phyloP scores from a whole-genome alignment of 2,797 vertebrate genomes.

The Coranthus polyacanthus region DNA sequence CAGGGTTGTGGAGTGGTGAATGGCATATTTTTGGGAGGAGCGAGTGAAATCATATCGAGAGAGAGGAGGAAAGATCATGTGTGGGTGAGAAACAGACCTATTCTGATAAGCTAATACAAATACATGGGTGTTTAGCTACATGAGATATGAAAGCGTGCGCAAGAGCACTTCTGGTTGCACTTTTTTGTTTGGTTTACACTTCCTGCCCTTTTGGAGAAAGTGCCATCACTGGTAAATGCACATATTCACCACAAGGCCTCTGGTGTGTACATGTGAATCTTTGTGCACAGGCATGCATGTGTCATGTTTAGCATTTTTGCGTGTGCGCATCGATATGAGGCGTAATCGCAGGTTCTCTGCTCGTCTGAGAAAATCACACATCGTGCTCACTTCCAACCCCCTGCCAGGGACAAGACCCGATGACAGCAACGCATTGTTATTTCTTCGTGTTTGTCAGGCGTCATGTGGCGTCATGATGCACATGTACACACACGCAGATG shows the following conservation, averaged over 20 bases:
- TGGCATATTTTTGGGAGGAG: background rate
- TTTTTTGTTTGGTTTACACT: constrained; percentile 32
- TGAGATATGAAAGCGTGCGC: background rate
- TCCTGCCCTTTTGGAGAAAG: constrained; percentile 7
- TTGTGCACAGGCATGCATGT: constrained; percentile 37
- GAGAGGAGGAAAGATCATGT: constrained; percentile 2
- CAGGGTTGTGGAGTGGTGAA: constrained; percentile 8
- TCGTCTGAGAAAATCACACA: constrained; percentile 91
- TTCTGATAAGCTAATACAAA: constrained; percentile 31
- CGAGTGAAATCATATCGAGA: constrained; percentile 19
- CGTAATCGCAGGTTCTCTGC: constrained; percentile 86
- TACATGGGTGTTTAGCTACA: constrained; percentile 23
- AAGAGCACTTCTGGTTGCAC: background rate
- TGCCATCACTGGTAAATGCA: constrained; percentile 36
- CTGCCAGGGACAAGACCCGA: constrained; percentile 89
- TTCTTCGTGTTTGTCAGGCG: constrained; percentile 77
- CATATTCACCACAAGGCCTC: constrained; percentile 35
- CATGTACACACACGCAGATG: constrained; percentile 56
- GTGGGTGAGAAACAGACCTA: constrained; percentile 34
- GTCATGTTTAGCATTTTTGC: constrained; percentile 51
- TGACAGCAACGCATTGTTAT: constrained; percentile 87
- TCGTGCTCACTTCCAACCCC: constrained; percentile 78
- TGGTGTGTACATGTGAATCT: constrained; percentile 25
- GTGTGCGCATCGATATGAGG: constrained; percentile 74
- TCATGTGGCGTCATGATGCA: constrained; percentile 55